A percentile compares a stretch with the other conserved stretches of the same genome.
phyloP scores from a whole-genome alignment of 2,113 vertebrate species.

The Jaculus jaculus region DNA sequence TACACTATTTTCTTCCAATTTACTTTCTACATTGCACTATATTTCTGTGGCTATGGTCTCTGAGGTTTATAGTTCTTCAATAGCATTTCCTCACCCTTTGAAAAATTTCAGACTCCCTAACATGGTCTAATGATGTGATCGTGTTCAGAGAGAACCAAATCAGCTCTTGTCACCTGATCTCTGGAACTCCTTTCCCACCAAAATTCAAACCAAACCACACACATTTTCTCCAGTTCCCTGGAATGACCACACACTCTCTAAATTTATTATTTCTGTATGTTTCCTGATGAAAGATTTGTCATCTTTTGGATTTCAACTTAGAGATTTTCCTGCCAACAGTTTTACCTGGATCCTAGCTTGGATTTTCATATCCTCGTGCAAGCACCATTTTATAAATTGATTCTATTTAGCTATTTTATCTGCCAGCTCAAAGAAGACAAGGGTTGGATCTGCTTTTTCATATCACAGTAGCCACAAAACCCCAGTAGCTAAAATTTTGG shows the following conservation, averaged over 20 bases:
- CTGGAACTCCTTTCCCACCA: not conserved
- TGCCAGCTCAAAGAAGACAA: not conserved
- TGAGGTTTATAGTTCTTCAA: not conserved
- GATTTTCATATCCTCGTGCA: not conserved
- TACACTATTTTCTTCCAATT: not conserved
- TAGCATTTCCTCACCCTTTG: not conserved
- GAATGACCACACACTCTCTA: not conserved
- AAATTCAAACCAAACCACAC: not conserved
- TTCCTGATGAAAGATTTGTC: not conserved
- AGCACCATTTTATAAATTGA: not conserved
- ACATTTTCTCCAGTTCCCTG: not conserved
- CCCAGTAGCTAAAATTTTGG: not conserved
- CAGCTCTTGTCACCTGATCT: not conserved
- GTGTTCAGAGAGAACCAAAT: not conserved
- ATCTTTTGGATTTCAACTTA: not conserved
- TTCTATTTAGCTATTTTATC: not conserved
- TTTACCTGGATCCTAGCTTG: not conserved
- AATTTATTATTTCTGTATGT: not conserved
- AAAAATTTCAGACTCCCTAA: not conserved
- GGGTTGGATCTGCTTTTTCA: not conserved
- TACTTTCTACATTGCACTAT: not conserved
- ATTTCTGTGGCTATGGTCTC: not conserved
- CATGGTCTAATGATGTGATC: not conserved
- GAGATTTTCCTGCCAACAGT: not conserved
- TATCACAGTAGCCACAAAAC: not conserved